A percentile compares a stretch with the other conserved stretches of the same genome.
phyloP scores from a whole-genome alignment of 2,113 vertebrate genomes.

The Plecturocebus donacophilus region DNA sequence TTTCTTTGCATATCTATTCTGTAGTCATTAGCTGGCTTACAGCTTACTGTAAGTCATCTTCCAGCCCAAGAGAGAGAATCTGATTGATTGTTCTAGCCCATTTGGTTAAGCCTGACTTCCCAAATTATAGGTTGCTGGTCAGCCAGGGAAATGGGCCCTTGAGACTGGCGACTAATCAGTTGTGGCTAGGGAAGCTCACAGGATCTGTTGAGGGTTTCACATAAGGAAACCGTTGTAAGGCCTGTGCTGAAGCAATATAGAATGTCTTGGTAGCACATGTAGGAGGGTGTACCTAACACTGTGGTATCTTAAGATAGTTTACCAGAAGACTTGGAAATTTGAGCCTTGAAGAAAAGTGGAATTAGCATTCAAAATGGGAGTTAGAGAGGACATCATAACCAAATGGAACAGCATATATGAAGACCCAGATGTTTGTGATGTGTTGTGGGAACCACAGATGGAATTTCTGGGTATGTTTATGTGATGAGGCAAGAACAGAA shows the following conservation, averaged over 20 bases:
- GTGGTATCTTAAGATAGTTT: constrained; percentile 12
- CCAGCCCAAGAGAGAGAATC: not conserved
- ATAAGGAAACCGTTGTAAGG: not conserved
- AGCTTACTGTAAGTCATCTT: not conserved
- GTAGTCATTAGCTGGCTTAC: not conserved
- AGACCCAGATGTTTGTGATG: not conserved
- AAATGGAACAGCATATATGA: not conserved
- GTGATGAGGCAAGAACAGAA: not conserved
- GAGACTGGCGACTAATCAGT: not conserved
- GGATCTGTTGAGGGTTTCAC: not conserved
- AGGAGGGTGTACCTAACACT: not conserved
- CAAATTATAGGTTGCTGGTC: constrained; percentile 24
- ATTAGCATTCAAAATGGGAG: not conserved
- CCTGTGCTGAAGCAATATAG: not conserved
- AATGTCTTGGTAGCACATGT: not conserved
- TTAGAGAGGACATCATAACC: not conserved
- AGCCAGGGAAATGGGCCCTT: not conserved
- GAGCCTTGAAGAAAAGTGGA: constrained; percentile 32
- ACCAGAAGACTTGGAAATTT: constrained; percentile 13
- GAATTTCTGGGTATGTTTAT: not conserved
- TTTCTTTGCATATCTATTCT: not conserved
- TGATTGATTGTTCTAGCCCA: not conserved
- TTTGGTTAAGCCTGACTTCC: not conserved
- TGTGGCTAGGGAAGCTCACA: not conserved
- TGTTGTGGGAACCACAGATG: not conserved